Base-by-base conservation (phyloP, 2,888 invertebrate species). In the Achlya flavicornis region DNA sequence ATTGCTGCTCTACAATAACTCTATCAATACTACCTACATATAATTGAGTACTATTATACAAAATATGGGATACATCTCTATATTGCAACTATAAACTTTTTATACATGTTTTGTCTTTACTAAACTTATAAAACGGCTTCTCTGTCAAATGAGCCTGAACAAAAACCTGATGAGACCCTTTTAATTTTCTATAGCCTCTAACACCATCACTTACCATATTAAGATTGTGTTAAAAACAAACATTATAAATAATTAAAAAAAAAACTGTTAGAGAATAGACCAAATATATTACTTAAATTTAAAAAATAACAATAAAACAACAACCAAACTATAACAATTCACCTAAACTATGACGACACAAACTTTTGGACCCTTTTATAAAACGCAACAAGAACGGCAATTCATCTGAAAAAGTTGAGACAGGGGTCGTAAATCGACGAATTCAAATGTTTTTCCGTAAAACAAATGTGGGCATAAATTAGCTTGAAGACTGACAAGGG, bases 381-480 rank as follows among this genome's bases (percentile, higher is more conserved):
- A 70, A 70, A 68, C 65, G 61, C 32, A 64, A 72, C 76, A 87
- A 85, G 83, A 83, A 86, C 80, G 78, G 79, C 74, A 71, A 86
- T 82, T 76, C 77, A 80, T 84, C 76, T 70, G 72, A 81, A 86
- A 87, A 89, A 90, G 85, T 90, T 88, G 79, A 80, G 89, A 88
- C 87, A 84, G 79, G 78, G 78, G 82, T 78, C 84, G 87, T 90
- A 89, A 91, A 92, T 91, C 87, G 87, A 80, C 65, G 77, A 74
- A 78, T 81, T 84, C 85, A 87, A 89, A 89, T 85, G 90, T 88
- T 91, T 89, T 90, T 90, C 84, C 89, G 92, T 88, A 84, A 88
- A 90, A 89, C 88, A 91, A 90, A 91, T 86, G 85, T 75, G 86
- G 82, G 80, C 79, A 91, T 92, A 92, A 93, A 92, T 92, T 92